Base-by-base conservation (phyloP, 92 coral and sea anemone genomes). In the Paragorgia papillata region DNA sequence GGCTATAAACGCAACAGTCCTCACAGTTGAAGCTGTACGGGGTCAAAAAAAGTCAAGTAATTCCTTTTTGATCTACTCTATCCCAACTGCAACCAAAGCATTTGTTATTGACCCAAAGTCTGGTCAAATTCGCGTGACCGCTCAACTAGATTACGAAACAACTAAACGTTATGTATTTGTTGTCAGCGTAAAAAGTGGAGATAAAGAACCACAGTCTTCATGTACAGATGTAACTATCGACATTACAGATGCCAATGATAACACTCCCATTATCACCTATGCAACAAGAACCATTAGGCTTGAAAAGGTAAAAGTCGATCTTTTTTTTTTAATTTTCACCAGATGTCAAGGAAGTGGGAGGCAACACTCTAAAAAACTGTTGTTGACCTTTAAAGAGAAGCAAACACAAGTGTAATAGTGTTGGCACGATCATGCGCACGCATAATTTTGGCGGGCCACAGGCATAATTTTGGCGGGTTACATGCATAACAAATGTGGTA, bases 41-140 rank as follows among this genome's bases (percentile, higher is more conserved):
- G 85, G 80, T 15, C 44, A 55, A 28, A 37, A 62, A 21, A 18
- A 74, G 30, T 46, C 53, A 2, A 15, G 9, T 46, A 24, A 66
- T 9, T 44, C 21, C 21, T 13, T 1, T 4, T 13, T 65, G 73
- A 34, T 4, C 17, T 66, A 66, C 56, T 66, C 73, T 3, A 15
- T 66, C 14, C 55, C 57, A 20, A 10, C 32, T 21, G 14, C 30
- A 13, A 17, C 18, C 9, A 33, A 20, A 20, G 29, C 79, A 12
- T 93, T 93, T 66, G 53, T 77, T 29, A 83, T 93, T n/a, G 86
- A 93, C 59, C 69, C 73, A 1, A 62, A 61, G 17, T 20, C 15
- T 40, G 73, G 73, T 5, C 80, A 50, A 33, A 66, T 66, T n/a
- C 14, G 55, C 29, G 27, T 66, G 27, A 34, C 56, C 1, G 17